Conservation (phyloP, 2,888 invertebrate genomes). For the Napeogenes inachia region DNA sequence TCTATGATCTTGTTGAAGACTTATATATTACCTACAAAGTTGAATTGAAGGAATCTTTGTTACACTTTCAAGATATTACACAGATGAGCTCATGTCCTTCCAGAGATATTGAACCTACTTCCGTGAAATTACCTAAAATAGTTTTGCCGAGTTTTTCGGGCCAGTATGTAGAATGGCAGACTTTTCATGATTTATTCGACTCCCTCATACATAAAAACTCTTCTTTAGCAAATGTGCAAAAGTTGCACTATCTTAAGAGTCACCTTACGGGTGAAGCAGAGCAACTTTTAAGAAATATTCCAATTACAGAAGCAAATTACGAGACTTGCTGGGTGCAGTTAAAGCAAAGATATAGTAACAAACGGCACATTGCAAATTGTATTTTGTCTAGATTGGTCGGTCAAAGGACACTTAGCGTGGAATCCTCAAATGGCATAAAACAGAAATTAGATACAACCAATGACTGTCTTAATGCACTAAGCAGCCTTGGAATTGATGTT, state of each 20-base stretch:
- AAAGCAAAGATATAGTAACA: slow-evolving; percentile 29
- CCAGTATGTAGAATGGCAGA: slow-evolving; percentile 13
- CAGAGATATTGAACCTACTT: too few relatives aligned
- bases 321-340: slow-evolving; percentile 29
- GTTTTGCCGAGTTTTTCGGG: slow-evolving; percentile 6
- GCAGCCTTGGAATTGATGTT: too few relatives aligned
- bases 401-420: slow-evolving; percentile 26
- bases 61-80: too few relatives aligned
- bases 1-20: too few relatives aligned
- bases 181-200: slow-evolving; percentile 14
- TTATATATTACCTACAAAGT: too few relatives aligned
- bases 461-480: slow-evolving; percentile 21
- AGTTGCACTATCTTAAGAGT: not conserved
- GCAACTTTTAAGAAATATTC: slow-evolving; percentile 12
- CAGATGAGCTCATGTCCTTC: too few relatives aligned
- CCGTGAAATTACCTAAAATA: too few relatives aligned
- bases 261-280: slow-evolving; percentile 14
- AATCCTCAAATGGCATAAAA: slow-evolving; percentile 30
- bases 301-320: slow-evolving; percentile 28
- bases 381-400: slow-evolving; percentile 30
- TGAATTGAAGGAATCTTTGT: too few relatives aligned
- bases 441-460: slow-evolving; percentile 33
- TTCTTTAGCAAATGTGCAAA: slow-evolving; percentile 7
- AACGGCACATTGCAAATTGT: slow-evolving; percentile 24
- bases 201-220: slow-evolving; percentile 11